phyloP scores from a whole-genome alignment of 2,888 invertebrate genomes.

The Disparrhopalites patrizii region DNA sequence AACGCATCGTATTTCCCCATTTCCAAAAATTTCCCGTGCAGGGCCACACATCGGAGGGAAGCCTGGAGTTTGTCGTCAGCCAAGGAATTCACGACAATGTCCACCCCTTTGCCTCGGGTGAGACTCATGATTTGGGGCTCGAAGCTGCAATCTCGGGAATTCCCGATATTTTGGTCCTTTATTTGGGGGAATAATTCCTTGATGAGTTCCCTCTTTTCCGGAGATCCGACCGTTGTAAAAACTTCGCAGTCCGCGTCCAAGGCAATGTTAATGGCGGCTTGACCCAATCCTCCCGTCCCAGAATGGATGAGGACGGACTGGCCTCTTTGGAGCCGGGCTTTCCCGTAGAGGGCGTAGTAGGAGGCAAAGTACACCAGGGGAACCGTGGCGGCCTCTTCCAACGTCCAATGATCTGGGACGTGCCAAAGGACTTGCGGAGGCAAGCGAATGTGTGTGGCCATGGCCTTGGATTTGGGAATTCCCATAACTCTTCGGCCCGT shows the following conservation, averaged over 20 bases:
- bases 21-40: conserved; percentile 70
- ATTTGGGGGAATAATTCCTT: conserved; percentile 75
- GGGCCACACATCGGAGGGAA: conserved; percentile 56
- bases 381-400: conserved; percentile 64
- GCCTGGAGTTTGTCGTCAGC: conserved; percentile 59
- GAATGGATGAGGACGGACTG: conserved; percentile 57
- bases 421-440: conserved; percentile 58
- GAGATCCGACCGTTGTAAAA: conserved; percentile 68
- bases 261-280: conserved; percentile 70
- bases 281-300: conserved; percentile 68
- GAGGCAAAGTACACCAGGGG: conserved; percentile 63
- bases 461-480: conserved; percentile 65
- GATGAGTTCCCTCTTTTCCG: conserved; percentile 81
- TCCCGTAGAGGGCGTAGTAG: conserved; percentile 60
- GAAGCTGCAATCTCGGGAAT: conserved; percentile 57
- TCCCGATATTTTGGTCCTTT: conserved; percentile 68
- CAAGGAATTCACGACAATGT: conserved; percentile 59
- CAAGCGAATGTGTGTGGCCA: conserved; percentile 55
- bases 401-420: conserved; percentile 60
- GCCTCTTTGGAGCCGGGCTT: conserved; percentile 56
- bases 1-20: conserved; percentile 89
- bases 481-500: conserved; percentile 54
- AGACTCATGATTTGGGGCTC: conserved; percentile 55
- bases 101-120: conserved; percentile 56
- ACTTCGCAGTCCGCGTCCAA: conserved; percentile 62